Evolutionary conservation across 2,113 vertebrate species (phyloP), one percentile per base, ranked within the genome.

Genomic region (Neomonachus schauinslandi): DNA sequence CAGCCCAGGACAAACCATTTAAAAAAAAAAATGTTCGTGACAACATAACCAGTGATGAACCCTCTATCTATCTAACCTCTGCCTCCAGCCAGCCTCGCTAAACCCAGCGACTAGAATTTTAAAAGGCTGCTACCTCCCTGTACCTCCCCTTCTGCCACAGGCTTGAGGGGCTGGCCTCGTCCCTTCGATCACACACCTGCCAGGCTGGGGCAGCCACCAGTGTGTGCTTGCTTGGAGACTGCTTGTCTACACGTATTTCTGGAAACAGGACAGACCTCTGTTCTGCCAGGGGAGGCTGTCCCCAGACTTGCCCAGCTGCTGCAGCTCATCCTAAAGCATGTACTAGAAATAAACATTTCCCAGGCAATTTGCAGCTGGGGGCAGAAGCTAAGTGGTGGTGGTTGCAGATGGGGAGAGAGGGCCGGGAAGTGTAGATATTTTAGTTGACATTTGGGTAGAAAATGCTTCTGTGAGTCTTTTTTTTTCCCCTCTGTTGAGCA

Each of bases 341-440:
- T 18, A 14, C n/a, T 55, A 72, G 72, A 86, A 94, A 81, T 93
- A 97, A 98, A 97, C 96, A 96, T 95, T 65, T 90, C 90, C 94
- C 7, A 39, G 46, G 83, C 5, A 13, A 26, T 96, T 42, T 69
- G 92, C 95, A 95, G 90, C 95, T 89, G 71, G 82, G 94, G 81
- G 39, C 95, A 59, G 90, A 96, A 59, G 95, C 49, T 36, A 89
- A 82, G 91, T 7, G 33, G 53, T 3, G 10, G 36, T 51, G 74
- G 33, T 22, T 39, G 24, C 31, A 16, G 28, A 6, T 21, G 15
- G 28, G 33, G 33, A 85, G 46, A 88, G 46, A 95, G 33, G 28
- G 24, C 82, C 26, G 39, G 6, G 12, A 53, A 28, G 12, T 16
- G 51, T 88, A 92, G 31, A 19, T 55, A 49, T 61, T 61, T 76